Conservation (phyloP, 2,797 vertebrate species). For the Aratinga solstitialis region DNA sequence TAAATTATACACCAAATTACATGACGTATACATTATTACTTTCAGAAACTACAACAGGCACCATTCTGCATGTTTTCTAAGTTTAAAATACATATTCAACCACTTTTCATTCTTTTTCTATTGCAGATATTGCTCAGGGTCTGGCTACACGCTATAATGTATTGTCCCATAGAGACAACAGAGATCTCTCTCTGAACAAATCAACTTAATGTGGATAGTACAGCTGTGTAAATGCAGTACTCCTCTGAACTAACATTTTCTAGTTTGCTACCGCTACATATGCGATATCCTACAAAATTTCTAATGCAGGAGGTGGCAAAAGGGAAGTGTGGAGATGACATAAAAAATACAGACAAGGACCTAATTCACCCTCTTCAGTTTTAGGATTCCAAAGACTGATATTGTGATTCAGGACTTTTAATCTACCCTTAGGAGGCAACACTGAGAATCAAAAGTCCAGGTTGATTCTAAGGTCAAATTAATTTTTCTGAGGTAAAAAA, state of each 20-base stretch:
- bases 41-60: neutral
- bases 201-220: neutral
- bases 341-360: neutral
- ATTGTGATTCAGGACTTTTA: neutral
- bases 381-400: neutral
- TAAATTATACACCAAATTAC: neutral
- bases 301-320: neutral
- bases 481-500: neutral
- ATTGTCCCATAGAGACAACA: neutral
- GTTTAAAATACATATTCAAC: neutral
- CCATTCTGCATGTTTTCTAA: neutral
- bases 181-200: neutral
- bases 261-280: neutral
- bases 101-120: neutral
- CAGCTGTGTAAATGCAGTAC: neutral
- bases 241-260: neutral
- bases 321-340: neutral
- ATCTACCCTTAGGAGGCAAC: neutral
- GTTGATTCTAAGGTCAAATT: neutral
- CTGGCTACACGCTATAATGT: neutral
- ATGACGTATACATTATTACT: neutral
- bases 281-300: neutral
- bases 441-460: neutral
- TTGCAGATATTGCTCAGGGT: neutral
- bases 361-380: neutral